Evolutionary conservation across 2,797 vertebrate species (phyloP), one percentile per base, ranked within the genome.

Genomic region (Enteromius afrohamiltoni): DNA sequence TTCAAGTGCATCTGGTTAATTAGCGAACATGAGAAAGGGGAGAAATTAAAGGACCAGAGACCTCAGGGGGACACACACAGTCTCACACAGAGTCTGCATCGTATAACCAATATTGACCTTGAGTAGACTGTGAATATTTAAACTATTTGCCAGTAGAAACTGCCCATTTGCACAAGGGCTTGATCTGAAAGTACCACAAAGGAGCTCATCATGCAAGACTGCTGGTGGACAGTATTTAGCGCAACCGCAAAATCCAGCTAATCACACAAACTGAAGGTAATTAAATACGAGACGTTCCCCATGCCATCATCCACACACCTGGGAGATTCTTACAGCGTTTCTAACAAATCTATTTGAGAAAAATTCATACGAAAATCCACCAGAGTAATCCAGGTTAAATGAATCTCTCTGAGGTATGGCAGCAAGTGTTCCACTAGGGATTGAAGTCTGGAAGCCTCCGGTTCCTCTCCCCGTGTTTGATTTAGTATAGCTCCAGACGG

Each of bases 1-100:
- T 90, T 90, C 86, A 89, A 90, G 87, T 89, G 87, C 83, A 85
- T 88, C 85, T 88, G 88, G 84, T 80, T 88, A 90, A 91, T 91
- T 89, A 88, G 79, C 68, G 77, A 89, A 87, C 86, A 88, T 78
- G 64, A 37, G 42, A 29, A 81, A 77, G 26, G 51, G 64, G 31
- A 55, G 21, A 73, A 85, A 87, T 77, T 51, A 87, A 88, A 86
- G 77, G 85, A 51, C 40, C n/a, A 3, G 10, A 69, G 80, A 80
- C 77, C 84, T 77, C 49, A 81, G 78, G 60, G 74, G 76, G 51
- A 82, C 51, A 68, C 47, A 81, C 37, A 58, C 5, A 70, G 40
- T 75, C 70, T 62, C 26, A 71, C 51, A 74, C 58, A 79, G 21
- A 85, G 55, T 21, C 68, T 49, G 6, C 51, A 42, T 73, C 21